These are phyloP conservation scores for Phrynocephalus versicolor DNA, from an alignment of 2,113 vertebrate genomes.

Conservation along the genomic window DNA sequence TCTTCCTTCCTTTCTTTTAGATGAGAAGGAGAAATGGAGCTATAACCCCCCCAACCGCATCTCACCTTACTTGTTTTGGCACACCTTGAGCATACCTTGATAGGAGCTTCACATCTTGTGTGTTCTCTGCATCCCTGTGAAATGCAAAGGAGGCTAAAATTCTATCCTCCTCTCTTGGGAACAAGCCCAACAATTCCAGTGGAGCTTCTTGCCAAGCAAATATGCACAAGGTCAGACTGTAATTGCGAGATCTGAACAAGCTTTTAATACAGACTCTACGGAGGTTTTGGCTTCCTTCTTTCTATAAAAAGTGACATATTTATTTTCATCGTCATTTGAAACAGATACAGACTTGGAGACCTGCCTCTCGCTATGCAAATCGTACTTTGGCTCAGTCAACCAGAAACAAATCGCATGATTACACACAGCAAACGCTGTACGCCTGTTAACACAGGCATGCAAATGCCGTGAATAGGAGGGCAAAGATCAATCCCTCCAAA, in stretches of 20 bases:
- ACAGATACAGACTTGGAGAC: neutral
- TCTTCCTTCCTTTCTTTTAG: neutral
- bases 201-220: neutral
- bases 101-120: neutral
- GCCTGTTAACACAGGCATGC: neutral
- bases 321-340: neutral
- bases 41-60: neutral
- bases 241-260: neutral
- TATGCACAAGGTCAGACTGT: neutral
- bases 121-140: neutral
- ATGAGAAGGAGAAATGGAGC: neutral
- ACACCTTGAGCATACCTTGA: neutral
- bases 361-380: neutral
- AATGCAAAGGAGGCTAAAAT: neutral
- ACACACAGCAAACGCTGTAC: neutral
- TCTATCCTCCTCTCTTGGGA: neutral
- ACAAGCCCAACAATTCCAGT: neutral
- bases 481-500: neutral
- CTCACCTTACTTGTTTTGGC: neutral
- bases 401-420: neutral
- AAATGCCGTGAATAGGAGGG: neutral
- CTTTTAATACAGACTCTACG: slow-evolving; percentile 47
- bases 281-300: slow-evolving; percentile 23
- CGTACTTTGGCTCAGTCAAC: neutral
- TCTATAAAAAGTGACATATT: slow-evolving; percentile 23